phyloP scores from a whole-genome alignment of 2,113 vertebrate genomes.

The Pterocles burchelli region DNA sequence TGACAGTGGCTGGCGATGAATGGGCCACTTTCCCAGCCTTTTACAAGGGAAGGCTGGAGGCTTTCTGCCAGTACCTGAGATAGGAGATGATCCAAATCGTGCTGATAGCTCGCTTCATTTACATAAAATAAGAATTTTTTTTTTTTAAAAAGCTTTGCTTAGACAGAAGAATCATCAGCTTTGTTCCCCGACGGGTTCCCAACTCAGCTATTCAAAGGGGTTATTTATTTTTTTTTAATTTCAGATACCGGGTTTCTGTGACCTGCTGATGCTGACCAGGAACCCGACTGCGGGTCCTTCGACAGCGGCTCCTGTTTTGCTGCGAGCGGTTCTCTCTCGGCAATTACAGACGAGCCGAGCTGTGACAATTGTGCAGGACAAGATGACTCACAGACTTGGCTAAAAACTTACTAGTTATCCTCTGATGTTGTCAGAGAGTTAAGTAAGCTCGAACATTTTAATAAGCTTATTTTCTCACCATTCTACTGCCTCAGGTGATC shows the following conservation, averaged over 20 bases:
- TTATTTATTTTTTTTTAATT: neutral
- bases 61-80: slow-evolving; percentile 25
- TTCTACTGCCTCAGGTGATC: slow-evolving; percentile 53
- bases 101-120: neutral
- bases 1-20: slow-evolving; percentile 29
- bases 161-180: neutral
- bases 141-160: neutral
- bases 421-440: neutral
- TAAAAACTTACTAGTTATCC: neutral
- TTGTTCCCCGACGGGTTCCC: neutral
- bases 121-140: neutral
- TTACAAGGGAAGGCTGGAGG: neutral
- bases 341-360: neutral
- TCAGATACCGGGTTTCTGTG: neutral
- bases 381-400: slow-evolving; percentile 44
- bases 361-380: neutral
- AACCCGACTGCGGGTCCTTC: rapidly evolving
- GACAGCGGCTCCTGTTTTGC: neutral
- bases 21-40: slow-evolving; percentile 19
- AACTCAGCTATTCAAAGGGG: neutral
- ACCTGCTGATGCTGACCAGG: neutral
- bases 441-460: slow-evolving; percentile 24
- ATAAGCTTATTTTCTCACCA: slow-evolving; percentile 54
- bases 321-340: rapidly evolving
- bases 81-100: neutral